phyloP scores from a whole-genome alignment of 2,888 invertebrate species.

The Iphiclides podalirius region DNA sequence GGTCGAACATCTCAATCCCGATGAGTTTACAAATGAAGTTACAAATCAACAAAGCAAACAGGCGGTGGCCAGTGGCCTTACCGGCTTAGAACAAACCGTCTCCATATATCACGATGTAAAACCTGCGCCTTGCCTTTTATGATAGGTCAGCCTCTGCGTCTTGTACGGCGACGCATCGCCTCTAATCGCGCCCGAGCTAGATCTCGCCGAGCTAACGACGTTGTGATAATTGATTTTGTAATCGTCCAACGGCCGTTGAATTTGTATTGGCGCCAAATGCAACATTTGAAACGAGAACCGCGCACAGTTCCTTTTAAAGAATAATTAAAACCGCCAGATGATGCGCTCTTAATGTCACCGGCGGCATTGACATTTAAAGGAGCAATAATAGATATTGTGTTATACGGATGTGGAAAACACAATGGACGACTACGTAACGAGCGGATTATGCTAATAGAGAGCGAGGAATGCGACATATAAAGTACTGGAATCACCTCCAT shows the following conservation, averaged over 20 bases:
- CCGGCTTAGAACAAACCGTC: conserved; percentile 52
- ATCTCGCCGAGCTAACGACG: not conserved
- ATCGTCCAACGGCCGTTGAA: not conserved
- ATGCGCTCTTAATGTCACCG: conserved; percentile 8
- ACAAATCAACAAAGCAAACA: conserved; percentile 56
- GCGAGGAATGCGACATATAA: conserved; percentile 44
- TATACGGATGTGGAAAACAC: conserved; percentile 26
- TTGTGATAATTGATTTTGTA: conserved; percentile 5
- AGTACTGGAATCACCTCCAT: conserved; percentile 53
- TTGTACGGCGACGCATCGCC: conserved; percentile 33
- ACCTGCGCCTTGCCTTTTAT: conserved; percentile 52
- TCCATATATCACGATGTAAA: conserved; percentile 48
- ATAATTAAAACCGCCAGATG: conserved; percentile 20
- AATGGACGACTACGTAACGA: conserved; percentile 18
- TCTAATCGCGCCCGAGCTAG: not conserved
- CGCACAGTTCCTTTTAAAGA: no score
- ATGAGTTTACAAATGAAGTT: conserved; percentile 44
- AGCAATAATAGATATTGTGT: conserved; percentile 16
- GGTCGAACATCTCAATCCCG: conserved; percentile 44
- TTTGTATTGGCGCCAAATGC: not conserved
- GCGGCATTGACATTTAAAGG: conserved; percentile 23
- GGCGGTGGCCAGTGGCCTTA: conserved; percentile 36
- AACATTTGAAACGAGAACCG: no score
- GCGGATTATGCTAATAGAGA: conserved; percentile 38
- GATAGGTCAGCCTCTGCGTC: conserved; percentile 51